phyloP scores from a whole-genome alignment of 2,113 vertebrate species.

The Oenanthe melanoleuca region DNA sequence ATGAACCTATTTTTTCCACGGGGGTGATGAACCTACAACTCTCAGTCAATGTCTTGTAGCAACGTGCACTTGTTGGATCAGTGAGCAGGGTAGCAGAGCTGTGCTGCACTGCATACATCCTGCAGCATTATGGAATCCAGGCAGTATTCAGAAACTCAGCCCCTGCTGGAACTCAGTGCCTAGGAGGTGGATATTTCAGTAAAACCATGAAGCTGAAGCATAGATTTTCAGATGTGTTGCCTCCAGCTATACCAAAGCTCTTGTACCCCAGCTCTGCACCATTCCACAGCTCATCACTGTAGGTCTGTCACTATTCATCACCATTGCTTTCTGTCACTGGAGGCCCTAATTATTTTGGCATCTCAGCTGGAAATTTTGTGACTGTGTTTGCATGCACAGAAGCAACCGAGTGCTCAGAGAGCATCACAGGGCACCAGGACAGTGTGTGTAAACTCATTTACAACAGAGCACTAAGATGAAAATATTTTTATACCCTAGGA shows the following conservation, averaged over 20 bases:
- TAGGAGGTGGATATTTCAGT: neutral
- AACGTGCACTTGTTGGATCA: neutral
- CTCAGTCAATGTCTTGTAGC: neutral
- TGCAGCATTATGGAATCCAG: neutral
- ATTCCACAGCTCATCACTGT: fast-evolving
- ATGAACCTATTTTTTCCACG: neutral
- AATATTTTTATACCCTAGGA: neutral
- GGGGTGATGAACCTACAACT: neutral
- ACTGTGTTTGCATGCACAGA: neutral
- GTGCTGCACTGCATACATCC: neutral
- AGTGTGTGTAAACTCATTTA: neutral
- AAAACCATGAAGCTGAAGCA: neutral
- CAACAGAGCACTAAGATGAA: neutral
- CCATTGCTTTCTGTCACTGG: neutral
- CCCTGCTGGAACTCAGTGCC: neutral
- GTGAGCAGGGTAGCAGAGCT: neutral
- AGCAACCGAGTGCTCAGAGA: neutral
- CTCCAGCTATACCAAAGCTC: neutral
- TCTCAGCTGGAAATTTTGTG: neutral
- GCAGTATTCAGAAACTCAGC: neutral
- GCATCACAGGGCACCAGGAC: neutral
- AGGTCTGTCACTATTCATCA: neutral
- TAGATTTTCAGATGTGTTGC: neutral
- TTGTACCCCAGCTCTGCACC: neutral
- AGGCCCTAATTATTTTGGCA: neutral